These are phyloP conservation scores for Psylliodes chrysocephalus DNA, from an alignment of 2,888 invertebrate species.

Conservation along the genomic window DNA sequence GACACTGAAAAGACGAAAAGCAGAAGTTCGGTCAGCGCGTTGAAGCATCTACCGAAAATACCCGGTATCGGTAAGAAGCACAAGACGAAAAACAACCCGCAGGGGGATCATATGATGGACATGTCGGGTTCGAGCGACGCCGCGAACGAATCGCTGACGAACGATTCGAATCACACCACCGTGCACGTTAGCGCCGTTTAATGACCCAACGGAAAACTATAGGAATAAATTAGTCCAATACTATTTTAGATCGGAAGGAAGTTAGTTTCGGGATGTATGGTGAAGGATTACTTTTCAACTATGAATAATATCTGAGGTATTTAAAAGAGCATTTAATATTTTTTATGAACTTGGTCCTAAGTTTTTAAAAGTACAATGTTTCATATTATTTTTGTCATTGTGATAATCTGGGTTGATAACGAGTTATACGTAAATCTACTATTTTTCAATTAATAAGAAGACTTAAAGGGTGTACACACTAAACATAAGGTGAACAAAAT, in stretches of 20 bases:
- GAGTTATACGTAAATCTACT: too few relatives aligned
- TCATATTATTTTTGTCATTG: too few relatives aligned
- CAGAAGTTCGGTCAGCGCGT: conserved; percentile 63
- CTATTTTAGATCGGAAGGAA: conserved; percentile 14
- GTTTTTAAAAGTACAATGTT: too few relatives aligned
- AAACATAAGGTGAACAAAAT: too few relatives aligned
- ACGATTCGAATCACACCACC: conserved; percentile 53
- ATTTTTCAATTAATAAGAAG: too few relatives aligned
- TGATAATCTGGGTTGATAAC: too few relatives aligned
- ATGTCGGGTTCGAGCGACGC: conserved; percentile 41
- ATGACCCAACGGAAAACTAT: conserved; percentile 10
- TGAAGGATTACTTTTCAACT: too few relatives aligned
- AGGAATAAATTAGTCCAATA: conserved; percentile 3
- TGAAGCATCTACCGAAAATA: conserved; percentile 72
- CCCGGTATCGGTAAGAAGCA: conserved; percentile 74
- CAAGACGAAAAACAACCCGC: conserved; percentile 54
- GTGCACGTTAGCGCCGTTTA: conserved; percentile 61
- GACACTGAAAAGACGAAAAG: conserved; percentile 65
- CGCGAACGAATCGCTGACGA: conserved; percentile 44
- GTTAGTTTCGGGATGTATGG: too few relatives aligned
- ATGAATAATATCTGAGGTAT: too few relatives aligned
- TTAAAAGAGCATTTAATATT: too few relatives aligned
- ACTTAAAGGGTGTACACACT: too few relatives aligned
- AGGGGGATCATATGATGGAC: conserved; percentile 54
- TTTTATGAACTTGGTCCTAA: too few relatives aligned